Evolutionary conservation across 2,888 invertebrate species (phyloP).

Genomic region (Polyommatus icarus): DNA sequence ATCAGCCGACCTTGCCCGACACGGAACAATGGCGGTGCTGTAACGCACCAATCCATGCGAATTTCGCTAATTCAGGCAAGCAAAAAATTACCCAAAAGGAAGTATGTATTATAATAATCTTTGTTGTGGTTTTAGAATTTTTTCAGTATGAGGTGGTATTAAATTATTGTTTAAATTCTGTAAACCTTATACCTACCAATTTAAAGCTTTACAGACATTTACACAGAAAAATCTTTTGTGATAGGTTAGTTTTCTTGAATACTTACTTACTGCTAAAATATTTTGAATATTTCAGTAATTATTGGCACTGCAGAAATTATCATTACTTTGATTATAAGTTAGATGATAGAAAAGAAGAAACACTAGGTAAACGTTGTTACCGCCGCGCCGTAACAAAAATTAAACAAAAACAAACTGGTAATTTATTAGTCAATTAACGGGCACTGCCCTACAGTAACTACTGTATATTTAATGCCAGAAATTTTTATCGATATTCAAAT

Average conservation of each 20-base stretch:
- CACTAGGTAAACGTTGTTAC: not conserved
- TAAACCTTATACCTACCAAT: not conserved
- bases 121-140: not conserved
- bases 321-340: not conserved
- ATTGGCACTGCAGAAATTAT: not conserved
- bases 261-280: too few species aligned
- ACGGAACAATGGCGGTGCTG: slow-evolving; percentile 64
- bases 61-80: slow-evolving; percentile 34
- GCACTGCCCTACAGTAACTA: not conserved
- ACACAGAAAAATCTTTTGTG: too few species aligned
- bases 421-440: not conserved
- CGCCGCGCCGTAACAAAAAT: not conserved
- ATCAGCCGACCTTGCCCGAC: slow-evolving; percentile 72
- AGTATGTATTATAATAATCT: not conserved
- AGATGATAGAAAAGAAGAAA: not conserved
- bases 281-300: too few species aligned
- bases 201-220: not conserved
- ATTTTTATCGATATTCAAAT: not conserved
- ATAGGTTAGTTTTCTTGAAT: too few species aligned
- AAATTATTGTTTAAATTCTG: not conserved
- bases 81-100: not conserved
- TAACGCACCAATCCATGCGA: slow-evolving; percentile 41
- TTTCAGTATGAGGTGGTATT: not conserved
- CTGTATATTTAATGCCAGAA: not conserved
- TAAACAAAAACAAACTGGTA: not conserved